Evolutionary conservation across 2,888 invertebrate genomes (phyloP).

Genomic region (Brachypalpus laphriformis): DNA sequence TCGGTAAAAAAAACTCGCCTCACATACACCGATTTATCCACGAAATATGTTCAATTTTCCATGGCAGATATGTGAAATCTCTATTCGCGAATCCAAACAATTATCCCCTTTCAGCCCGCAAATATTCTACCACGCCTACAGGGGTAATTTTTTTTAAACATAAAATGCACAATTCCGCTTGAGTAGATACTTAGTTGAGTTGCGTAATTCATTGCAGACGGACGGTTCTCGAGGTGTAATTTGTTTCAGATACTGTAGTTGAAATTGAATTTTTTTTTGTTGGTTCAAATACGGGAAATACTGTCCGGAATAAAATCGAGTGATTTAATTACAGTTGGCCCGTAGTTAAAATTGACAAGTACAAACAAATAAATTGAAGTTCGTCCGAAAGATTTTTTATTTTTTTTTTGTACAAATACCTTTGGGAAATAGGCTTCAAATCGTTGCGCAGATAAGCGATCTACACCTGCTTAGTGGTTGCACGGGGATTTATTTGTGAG

Average conservation of each 20-base stretch:
- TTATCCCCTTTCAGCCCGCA: slow-evolving; percentile 13
- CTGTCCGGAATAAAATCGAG: neutral
- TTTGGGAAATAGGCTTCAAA: neutral
- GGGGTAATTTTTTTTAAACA: slow-evolving; percentile 41
- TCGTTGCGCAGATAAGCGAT: neutral
- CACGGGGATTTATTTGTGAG: neutral
- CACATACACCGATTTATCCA: neutral
- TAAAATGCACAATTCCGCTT: slow-evolving; percentile 49
- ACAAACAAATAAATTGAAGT: neutral
- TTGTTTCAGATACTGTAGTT: neutral
- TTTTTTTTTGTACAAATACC: neutral
- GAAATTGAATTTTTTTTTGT: neutral
- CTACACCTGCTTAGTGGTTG: slow-evolving; percentile 7
- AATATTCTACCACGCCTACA: neutral
- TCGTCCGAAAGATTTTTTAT: neutral
- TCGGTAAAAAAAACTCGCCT: neutral
- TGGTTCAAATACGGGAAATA: neutral
- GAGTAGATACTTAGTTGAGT: slow-evolving; percentile 49
- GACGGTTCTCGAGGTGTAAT: slow-evolving; percentile 10
- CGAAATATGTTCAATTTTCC: slow-evolving; percentile 23
- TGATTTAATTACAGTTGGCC: neutral
- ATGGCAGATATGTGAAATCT: neutral
- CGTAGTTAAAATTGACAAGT: neutral
- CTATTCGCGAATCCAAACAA: slow-evolving; percentile 31
- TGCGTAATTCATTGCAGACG: slow-evolving; percentile 27